Base-by-base conservation (phyloP, 2,888 invertebrate species). In the Polymixis lichenea region DNA sequence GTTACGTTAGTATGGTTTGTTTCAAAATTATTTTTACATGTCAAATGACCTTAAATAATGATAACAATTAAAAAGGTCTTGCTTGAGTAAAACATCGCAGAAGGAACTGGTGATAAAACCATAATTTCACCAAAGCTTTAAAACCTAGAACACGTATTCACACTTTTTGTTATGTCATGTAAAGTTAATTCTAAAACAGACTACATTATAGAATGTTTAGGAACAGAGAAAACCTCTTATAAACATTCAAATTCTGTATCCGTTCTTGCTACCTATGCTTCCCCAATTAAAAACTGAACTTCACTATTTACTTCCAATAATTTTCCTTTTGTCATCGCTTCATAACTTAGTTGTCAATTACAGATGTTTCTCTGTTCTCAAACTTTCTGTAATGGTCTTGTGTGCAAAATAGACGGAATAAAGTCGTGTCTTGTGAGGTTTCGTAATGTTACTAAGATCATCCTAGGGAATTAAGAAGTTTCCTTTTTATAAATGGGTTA, bases 341-440 rank as follows among this genome's bases (percentile, higher is more conserved):
- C 22, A 25, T n/a, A 32, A 49, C 13, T n/a, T 32, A 17, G 15
- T 43, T 11, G 17, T 11, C 15, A 9, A 43, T 32, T 55, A 5
- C 0, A 43, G 11, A 32, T 25, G 7, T 46, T 22, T 25, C 43
- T 71, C 75, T 84, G 73, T 82, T 77, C 72, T 56, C 56, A 68
- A 78, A 68, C 58, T 1, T 75, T 82, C n/a, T 74, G 55, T 67
- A 70, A 43, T 61, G 3, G 43, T 74, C 43, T 60, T 49, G 82
- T 86, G 86, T 88, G 88, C 88, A 84, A 88, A 86, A 79, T 85
- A 71, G 60, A 19, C 6, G 38, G 8, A 22, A 61, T 60, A 72
- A 70, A 49, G 22, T 22, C 56, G 46, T 53, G 38, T 73, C 32
- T 22, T 69, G n/a, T 75, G 32, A 46, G 28, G 64, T 65, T 56